Conservation (phyloP, 2,113 vertebrate species). For the Lamprologus sp. region DNA sequence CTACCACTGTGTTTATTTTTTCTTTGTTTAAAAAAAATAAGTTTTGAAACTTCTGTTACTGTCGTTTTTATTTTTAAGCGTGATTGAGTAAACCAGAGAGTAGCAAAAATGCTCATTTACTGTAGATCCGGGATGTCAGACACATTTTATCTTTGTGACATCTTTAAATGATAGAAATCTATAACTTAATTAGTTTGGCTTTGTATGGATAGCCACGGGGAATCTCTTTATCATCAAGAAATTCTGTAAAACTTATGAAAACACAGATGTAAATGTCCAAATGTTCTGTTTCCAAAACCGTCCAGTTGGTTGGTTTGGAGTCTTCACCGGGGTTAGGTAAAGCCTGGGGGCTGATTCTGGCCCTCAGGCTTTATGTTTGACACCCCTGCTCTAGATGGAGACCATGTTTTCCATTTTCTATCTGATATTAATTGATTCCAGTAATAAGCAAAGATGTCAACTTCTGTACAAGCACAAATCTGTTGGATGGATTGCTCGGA, state of each 20-base stretch:
- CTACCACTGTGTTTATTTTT: background rate
- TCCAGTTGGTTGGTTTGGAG: background rate
- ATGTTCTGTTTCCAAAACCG: background rate
- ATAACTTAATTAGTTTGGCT: background rate
- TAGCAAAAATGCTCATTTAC: background rate
- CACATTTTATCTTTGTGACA: background rate
- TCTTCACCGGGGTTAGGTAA: background rate
- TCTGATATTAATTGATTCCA: background rate
- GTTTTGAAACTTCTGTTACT: background rate
- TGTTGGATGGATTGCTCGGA: background rate
- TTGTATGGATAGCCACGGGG: background rate
- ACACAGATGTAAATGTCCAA: background rate
- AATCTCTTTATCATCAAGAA: background rate
- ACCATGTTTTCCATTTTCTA: background rate
- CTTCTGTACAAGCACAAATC: background rate
- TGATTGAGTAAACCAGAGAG: background rate
- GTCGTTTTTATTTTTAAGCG: background rate
- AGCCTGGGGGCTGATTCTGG: background rate
- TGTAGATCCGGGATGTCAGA: background rate
- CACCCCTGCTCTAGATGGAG: background rate
- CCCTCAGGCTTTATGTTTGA: background rate
- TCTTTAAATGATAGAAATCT: background rate
- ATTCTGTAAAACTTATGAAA: background rate
- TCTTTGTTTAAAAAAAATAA: background rate
- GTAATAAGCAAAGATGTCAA: background rate